Percentiles rank a stretch among this genome's conserved stretches.
Conservation (phyloP, 2,888 invertebrate species). For the Drosophila prolongata region DNA sequence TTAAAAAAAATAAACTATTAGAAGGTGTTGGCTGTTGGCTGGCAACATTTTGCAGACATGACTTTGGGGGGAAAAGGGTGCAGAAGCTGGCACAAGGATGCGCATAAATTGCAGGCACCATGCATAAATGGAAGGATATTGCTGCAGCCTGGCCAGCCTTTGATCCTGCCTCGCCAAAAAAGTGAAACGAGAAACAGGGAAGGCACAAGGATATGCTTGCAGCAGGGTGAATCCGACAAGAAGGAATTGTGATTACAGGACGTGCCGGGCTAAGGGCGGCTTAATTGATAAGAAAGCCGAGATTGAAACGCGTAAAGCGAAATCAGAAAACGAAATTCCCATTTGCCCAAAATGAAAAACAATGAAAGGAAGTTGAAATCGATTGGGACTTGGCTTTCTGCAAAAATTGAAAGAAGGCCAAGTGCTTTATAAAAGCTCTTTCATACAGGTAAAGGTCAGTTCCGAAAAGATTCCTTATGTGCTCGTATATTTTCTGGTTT, state of each 20-base stretch:
- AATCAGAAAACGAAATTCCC: conserved; percentile 31
- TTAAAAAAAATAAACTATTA: conserved; percentile 45
- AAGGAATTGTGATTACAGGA: conserved; percentile 26
- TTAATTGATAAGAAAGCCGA: conserved; percentile 43
- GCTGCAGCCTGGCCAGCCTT: conserved; percentile 42
- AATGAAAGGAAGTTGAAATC: background rate
- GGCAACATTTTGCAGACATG: conserved; percentile 64
- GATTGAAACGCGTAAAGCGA: conserved; percentile 29
- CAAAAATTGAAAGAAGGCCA: background rate
- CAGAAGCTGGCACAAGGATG: conserved; percentile 31
- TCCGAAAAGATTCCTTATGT: too few relatives aligned
- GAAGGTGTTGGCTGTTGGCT: conserved; percentile 71
- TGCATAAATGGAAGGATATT: conserved; percentile 64
- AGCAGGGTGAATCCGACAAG: background rate
- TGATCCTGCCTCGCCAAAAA: conserved; percentile 35
- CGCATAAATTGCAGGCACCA: conserved; percentile 72
- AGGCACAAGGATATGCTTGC: conserved; percentile 7
- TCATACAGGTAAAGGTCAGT: background rate
- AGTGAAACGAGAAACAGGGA: conserved; percentile 5
- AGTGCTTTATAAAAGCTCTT: background rate
- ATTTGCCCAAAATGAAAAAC: conserved; percentile 4
- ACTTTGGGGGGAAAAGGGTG: conserved; percentile 36
- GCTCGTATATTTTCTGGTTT: too few relatives aligned
- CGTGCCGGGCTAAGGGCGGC: background rate
- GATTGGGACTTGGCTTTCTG: background rate